phyloP scores from a whole-genome alignment of 2,888 invertebrate species.

The Drosophila austrosaltans region DNA sequence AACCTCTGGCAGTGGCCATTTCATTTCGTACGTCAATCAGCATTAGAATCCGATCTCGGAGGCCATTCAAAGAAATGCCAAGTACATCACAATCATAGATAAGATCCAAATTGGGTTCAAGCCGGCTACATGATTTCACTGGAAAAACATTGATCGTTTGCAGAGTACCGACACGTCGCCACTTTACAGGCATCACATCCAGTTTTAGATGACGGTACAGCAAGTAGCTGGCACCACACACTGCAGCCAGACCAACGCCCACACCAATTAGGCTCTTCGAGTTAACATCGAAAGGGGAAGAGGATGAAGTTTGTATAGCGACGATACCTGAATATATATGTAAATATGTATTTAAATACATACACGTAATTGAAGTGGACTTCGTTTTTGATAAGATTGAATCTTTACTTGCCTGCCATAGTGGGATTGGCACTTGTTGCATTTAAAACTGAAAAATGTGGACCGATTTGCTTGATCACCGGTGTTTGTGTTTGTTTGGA shows the following conservation, averaged over 20 bases:
- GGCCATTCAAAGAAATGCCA: conserved; percentile 67
- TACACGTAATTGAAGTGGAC: background rate
- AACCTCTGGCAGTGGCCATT: conserved; percentile 78
- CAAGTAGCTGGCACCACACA: conserved; percentile 68
- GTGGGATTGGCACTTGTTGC: conserved; percentile 34
- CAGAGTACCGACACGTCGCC: conserved; percentile 78
- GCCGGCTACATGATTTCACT: conserved; percentile 79
- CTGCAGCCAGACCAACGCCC: conserved; percentile 53
- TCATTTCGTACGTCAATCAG: conserved; percentile 72
- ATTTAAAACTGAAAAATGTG: conserved; percentile 35
- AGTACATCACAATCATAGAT: conserved; percentile 74
- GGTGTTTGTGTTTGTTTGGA: conserved; percentile 6
- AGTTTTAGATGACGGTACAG: conserved; percentile 66
- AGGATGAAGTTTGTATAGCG: conserved; percentile 4
- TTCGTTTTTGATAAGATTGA: background rate
- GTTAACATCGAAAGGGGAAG: conserved; percentile 24
- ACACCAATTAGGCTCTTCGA: conserved; percentile 36
- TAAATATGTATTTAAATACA: background rate
- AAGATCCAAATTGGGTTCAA: conserved; percentile 50
- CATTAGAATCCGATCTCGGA: conserved; percentile 81
- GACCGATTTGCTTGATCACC: conserved; percentile 29
- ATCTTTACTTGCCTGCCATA: conserved; percentile 37
- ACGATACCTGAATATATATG: background rate
- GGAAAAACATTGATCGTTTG: conserved; percentile 77
- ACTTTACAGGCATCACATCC: conserved; percentile 77